Evolutionary conservation across 2,888 invertebrate species (phyloP).

Genomic region (Torymus auratus): DNA sequence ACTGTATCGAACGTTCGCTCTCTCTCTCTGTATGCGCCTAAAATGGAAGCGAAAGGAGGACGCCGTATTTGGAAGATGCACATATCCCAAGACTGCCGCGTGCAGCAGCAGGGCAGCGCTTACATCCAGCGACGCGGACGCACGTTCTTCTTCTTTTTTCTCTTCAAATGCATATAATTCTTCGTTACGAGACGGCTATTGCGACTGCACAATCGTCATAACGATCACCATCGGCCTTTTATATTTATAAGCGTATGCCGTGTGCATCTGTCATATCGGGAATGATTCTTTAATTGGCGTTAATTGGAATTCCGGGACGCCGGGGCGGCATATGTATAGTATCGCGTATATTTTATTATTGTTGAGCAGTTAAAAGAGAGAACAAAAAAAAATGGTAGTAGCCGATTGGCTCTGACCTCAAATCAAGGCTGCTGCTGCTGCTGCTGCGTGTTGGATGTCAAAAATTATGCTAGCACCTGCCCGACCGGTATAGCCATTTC

Average conservation of each 20-base stretch:
- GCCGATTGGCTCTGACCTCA: neutral
- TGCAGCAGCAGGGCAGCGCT: neutral
- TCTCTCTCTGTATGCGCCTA: constrained; percentile 39
- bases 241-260: neutral
- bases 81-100: constrained; percentile 2
- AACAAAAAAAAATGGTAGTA: too few relatives aligned
- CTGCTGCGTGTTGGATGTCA: neutral
- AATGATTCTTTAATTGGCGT: constrained; percentile 25
- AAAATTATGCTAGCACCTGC: constrained; percentile 28
- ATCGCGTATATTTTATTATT: constrained; percentile 3
- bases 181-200: neutral
- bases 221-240: neutral
- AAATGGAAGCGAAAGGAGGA: constrained; percentile 62
- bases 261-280: neutral
- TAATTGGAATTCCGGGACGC: neutral
- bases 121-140: neutral
- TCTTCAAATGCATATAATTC: neutral
- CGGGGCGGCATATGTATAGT: neutral
- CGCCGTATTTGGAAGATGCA: constrained; percentile 60
- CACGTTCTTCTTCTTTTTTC: constrained; percentile 12
- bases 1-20: constrained; percentile 18
- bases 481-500: neutral
- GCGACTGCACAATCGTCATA: too few relatives aligned
- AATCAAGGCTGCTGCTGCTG: constrained; percentile 11
- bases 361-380: constrained; percentile 18